These are phyloP conservation scores for Pseudomyrmex gracilis DNA, from an alignment of 1,140 invertebrate genomes.

Conservation along the genomic window DNA sequence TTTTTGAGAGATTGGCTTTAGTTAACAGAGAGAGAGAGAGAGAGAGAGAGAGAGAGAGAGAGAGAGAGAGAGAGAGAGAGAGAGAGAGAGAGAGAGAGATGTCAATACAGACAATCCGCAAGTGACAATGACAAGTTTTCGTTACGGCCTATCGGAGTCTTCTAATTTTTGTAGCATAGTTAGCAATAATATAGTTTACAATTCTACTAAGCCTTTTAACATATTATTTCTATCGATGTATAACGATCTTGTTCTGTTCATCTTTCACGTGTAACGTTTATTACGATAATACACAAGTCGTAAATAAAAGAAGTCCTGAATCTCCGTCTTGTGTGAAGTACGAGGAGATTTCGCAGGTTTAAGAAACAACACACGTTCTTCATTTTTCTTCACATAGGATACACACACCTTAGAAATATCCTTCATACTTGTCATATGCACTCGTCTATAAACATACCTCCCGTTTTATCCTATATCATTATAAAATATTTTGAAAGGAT, in stretches of 20 bases:
- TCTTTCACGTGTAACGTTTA: constrained; percentile 76
- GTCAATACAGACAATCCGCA: constrained; percentile 6
- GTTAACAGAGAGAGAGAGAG: too few species aligned
- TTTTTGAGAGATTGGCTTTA: constrained; percentile 8
- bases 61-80: too few species aligned
- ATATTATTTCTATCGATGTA: constrained; percentile 70
- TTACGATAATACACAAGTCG: constrained; percentile 72
- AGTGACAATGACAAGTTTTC: constrained; percentile 38
- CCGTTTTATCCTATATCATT: background rate
- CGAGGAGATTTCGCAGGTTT: background rate
- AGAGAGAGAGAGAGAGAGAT: background rate
- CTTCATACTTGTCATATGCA: constrained; percentile 7
- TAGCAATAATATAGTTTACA: constrained; percentile 45
- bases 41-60: too few species aligned
- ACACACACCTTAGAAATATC: background rate
- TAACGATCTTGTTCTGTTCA: constrained; percentile 74
- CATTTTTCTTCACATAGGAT: constrained; percentile 16
- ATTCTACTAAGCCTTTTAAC: constrained; percentile 70
- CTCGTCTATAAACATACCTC: background rate
- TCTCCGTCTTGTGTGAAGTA: background rate
- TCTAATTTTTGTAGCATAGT: constrained; percentile 50
- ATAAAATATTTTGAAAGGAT: background rate
- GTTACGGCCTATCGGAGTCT: constrained; percentile 43
- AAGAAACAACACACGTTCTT: constrained; percentile 17
- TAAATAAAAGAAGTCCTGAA: constrained; percentile 74